phyloP scores from a whole-genome alignment of 2,113 vertebrate genomes.

The Epinephelus fuscoguttatus region DNA sequence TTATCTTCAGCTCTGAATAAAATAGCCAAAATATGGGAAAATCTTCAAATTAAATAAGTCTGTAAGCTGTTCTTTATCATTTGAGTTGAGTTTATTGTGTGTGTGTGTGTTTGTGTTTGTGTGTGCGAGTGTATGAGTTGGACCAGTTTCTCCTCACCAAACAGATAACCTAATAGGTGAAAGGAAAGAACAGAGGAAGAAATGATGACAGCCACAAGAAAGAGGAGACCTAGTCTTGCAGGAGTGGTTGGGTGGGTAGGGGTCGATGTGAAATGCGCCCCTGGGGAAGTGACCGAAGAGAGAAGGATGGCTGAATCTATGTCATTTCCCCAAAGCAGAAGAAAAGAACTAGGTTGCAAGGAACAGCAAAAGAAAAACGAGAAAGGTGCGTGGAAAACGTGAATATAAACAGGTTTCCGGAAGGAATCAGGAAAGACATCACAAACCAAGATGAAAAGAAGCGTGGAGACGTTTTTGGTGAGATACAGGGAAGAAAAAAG shows the following conservation, averaged over 20 bases:
- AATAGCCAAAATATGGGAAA: constrained; percentile 71
- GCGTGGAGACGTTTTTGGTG: not conserved
- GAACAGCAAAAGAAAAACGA: not conserved
- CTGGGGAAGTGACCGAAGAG: constrained; percentile 44
- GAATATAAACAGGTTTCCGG: constrained; percentile 27
- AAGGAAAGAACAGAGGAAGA: constrained; percentile 15
- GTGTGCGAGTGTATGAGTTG: not conserved
- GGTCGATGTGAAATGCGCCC: constrained; percentile 38
- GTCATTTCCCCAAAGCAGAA: constrained; percentile 29
- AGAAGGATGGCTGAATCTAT: constrained; percentile 27
- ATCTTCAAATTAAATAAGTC: constrained; percentile 76
- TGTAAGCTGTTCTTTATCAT: constrained; percentile 71
- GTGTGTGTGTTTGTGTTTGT: not conserved
- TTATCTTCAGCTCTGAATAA: constrained; percentile 70
- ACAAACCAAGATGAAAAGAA: constrained; percentile 27
- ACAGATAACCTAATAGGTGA: constrained; percentile 42
- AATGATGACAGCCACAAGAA: not conserved
- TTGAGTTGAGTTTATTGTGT: constrained; percentile 48
- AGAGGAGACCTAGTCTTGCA: constrained; percentile 24
- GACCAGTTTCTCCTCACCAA: constrained; percentile 15
- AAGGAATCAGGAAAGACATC: constrained; percentile 25
- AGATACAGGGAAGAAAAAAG: not conserved
- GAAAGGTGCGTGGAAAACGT: constrained; percentile 12
- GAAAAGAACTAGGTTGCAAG: constrained; percentile 19
- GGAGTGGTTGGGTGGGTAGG: constrained; percentile 22